Conservation (phyloP, 2,797 vertebrate species). For the Notamacropus eugenii region DNA sequence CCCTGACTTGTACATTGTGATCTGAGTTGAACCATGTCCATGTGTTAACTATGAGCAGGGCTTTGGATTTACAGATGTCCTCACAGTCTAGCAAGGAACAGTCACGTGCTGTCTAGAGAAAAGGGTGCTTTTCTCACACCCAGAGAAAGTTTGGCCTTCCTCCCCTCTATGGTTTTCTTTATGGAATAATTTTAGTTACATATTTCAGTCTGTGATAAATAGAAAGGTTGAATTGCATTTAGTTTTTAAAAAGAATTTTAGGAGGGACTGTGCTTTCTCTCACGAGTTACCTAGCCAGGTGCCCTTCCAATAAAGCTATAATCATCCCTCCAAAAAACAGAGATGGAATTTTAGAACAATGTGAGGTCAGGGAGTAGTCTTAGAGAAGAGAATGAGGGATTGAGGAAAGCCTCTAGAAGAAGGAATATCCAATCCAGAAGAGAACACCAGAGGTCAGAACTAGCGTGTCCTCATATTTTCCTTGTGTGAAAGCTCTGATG, state of each 20-base stretch:
- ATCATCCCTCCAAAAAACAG: neutral
- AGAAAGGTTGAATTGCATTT: conserved; percentile 43
- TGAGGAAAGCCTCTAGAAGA: no score
- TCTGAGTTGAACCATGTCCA: conserved; percentile 3
- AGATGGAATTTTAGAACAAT: no score
- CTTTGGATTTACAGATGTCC: no score
- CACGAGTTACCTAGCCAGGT: conserved; percentile 38
- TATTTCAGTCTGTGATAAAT: conserved; percentile 64
- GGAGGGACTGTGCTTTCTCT: conserved; percentile 34
- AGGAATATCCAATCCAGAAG: no score
- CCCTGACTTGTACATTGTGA: conserved; percentile 21
- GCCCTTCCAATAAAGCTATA: conserved; percentile 66
- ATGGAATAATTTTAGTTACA: conserved; percentile 55
- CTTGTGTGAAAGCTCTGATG: no score
- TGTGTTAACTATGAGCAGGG: no score
- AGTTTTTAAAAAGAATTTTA: conserved; percentile 35
- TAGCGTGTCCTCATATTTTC: no score
- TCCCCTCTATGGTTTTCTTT: conserved; percentile 42
- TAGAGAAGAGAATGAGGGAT: no score
- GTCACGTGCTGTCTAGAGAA: neutral
- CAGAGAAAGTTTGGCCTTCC: neutral
- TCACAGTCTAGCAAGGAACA: neutral
- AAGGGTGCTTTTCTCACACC: neutral
- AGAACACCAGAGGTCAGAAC: no score
- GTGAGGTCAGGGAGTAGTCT: no score